These are phyloP conservation scores for Pristionchus pacificus DNA, from an alignment of 1,140 invertebrate species.

Conservation along the genomic window DNA sequence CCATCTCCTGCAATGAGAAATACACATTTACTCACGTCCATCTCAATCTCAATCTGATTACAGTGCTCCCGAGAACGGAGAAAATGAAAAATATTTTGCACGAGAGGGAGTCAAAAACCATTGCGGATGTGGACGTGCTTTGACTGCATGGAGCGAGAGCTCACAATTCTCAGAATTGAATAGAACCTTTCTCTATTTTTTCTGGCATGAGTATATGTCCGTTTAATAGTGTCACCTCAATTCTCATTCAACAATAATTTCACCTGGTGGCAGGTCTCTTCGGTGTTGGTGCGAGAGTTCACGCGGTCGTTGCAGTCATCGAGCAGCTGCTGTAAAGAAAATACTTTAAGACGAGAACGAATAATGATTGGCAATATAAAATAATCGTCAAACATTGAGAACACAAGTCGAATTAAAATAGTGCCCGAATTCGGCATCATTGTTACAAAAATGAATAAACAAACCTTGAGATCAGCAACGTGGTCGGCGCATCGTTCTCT, in stretches of 20 bases:
- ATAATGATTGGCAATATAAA: background rate
- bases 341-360: background rate
- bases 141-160: too few species aligned
- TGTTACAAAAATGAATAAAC: background rate
- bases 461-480: slow-evolving; percentile 45
- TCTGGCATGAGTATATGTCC: too few species aligned
- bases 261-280: slow-evolving; percentile 37
- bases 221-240: slow-evolving; percentile 25
- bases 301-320: slow-evolving; percentile 54
- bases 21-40: too few species aligned
- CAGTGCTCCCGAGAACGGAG: too few species aligned
- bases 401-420: background rate
- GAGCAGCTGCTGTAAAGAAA: slow-evolving; percentile 31
- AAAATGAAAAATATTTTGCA: too few species aligned
- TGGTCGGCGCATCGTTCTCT: slow-evolving; percentile 47
- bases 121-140: too few species aligned
- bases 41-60: too few species aligned
- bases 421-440: background rate
- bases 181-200: too few species aligned
- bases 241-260: background rate
- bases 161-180: too few species aligned
- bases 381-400: background rate
- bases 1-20: too few species aligned
- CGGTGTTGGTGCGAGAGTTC: slow-evolving; percentile 42
- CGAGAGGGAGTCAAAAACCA: too few species aligned